Base-by-base conservation (phyloP, 2,113 vertebrate species). In the Hemichromis elongatus region DNA sequence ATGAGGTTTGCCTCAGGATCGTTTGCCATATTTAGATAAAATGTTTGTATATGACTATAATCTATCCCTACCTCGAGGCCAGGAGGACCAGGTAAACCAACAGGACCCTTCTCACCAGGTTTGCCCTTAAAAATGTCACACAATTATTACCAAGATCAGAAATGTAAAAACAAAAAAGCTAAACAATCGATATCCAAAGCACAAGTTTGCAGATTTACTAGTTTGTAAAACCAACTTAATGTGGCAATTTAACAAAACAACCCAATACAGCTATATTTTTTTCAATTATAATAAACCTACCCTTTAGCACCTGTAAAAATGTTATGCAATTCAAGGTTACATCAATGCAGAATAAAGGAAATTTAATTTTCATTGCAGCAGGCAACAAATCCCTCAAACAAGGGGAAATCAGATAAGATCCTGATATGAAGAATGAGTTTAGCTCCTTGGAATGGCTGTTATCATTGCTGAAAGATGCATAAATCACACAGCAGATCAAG, bases 71-170 rank as follows among this genome's bases (percentile, higher is more conserved):
- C 98, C 97, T 99, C 98, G 6, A 96, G 97, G 50, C 98, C 98
- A 42, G 95, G 96, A 19, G 97, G 95, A 56, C 98, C 98, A 56
- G 96, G 94, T 92, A 96, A 94, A 84, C 98, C 98, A 0, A 89
- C 85, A 28, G 97, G 96, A 66, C 98, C 98, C 88, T 93, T 97
- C 90, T 99, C 98, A 83, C 98, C 98, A 1, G 91, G 90, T 92
- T 96, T 97, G 14, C 98, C 98, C 98, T 99, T 18, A 63, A 10
- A 92, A 78, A 91, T n/a, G 5, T 53, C 28, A 75, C 42, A 73
- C 42, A 73, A 73, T 47, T 73, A 30, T 50, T 6, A 75, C 9
- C 42, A 75, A 75, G 42, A 75, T 75, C 47, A n/a, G 68, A 5
- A n/a, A 75, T 30, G 45, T n/a, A 12, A 3, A 75, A 50, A 18